Conservation (phyloP, 2,113 vertebrate genomes). For the Elgaria multicarinata region DNA sequence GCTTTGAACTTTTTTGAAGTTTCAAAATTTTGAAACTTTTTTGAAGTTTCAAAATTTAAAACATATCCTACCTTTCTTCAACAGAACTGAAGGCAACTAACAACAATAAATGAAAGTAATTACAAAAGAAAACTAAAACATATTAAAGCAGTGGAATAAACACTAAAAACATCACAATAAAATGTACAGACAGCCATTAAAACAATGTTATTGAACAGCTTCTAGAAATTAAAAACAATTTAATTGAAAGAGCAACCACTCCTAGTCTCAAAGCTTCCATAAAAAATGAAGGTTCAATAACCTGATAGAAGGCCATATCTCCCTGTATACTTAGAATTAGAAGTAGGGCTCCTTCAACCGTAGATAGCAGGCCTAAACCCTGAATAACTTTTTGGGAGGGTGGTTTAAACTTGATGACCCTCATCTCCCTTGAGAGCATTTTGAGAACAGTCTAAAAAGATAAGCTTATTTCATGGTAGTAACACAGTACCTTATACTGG, state of each 20-base stretch:
- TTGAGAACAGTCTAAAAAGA: neutral
- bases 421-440: neutral
- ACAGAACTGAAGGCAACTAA: neutral
- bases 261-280: neutral
- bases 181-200: neutral
- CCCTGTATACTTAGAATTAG: neutral
- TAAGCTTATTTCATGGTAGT: neutral
- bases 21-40: too few species aligned
- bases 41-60: too few species aligned
- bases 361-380: too few species aligned
- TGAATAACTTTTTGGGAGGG: too few species aligned
- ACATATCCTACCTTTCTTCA: neutral
- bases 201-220: neutral
- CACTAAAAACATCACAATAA: neutral
- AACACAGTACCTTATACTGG: too few species aligned
- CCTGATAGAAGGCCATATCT: neutral
- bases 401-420: neutral
- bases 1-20: too few species aligned
- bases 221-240: neutral
- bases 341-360: neutral
- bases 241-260: neutral
- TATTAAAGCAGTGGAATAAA: neutral
- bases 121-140: neutral
- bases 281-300: neutral
- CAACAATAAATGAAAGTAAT: neutral